These are phyloP conservation scores for Octonoba sinensis DNA, from an alignment of 2,888 invertebrate genomes.

Conservation along the genomic window DNA sequence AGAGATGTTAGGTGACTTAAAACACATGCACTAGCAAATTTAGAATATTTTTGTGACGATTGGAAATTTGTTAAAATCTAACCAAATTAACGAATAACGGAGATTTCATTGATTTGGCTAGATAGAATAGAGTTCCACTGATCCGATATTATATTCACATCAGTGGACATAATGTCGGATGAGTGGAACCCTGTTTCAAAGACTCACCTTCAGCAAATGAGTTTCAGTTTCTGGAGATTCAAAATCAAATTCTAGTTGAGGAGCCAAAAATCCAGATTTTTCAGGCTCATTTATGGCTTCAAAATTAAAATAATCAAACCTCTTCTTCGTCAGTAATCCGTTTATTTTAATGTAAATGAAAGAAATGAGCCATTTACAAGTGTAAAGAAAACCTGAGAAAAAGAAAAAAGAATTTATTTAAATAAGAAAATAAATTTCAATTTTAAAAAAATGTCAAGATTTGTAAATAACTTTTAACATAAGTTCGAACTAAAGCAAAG, in stretches of 20 bases:
- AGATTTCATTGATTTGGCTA: not conserved
- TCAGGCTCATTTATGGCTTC: not conserved
- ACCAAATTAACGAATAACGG: not conserved
- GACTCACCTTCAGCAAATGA: slow-evolving; percentile 9
- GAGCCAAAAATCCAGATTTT: slow-evolving; percentile 3
- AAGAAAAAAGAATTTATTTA: not conserved
- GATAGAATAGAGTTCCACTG: not conserved
- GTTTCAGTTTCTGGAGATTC: slow-evolving; percentile 16
- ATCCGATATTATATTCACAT: too few species aligned
- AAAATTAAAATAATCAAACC: slow-evolving; percentile 13
- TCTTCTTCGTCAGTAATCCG: not conserved
- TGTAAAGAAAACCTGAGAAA: not conserved
- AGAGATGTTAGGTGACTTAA: too few species aligned
- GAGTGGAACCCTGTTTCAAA: too few species aligned
- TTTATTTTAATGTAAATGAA: not conserved
- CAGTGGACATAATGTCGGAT: too few species aligned
- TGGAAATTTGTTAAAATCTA: too few species aligned
- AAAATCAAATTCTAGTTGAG: slow-evolving; percentile 1
- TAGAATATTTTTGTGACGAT: too few species aligned
- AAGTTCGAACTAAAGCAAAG: too few species aligned
- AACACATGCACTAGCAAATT: too few species aligned
- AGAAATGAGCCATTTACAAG: slow-evolving; percentile 10
- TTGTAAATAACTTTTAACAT: too few species aligned
- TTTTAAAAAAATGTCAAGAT: too few species aligned
- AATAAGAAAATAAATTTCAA: too few species aligned